These are phyloP conservation scores for Philopedon plagiatum DNA, from an alignment of 2,888 invertebrate species.

Conservation along the genomic window DNA sequence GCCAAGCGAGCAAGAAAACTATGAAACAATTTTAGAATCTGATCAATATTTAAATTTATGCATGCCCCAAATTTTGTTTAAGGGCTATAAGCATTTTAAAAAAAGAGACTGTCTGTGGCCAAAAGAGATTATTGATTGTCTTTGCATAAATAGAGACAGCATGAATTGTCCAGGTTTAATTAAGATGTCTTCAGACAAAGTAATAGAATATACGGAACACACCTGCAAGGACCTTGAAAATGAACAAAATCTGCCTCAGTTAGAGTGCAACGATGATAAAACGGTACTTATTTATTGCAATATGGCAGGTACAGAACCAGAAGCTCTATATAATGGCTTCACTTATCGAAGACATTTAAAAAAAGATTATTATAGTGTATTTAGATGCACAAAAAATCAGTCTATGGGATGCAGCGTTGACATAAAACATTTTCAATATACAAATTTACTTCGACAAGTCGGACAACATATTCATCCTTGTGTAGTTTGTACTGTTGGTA, in stretches of 20 bases:
- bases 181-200: background rate
- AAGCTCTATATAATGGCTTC: background rate
- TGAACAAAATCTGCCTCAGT: background rate
- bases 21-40: background rate
- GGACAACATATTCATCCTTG: background rate
- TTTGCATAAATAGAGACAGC: background rate
- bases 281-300: background rate
- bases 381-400: background rate
- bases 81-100: background rate
- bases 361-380: background rate
- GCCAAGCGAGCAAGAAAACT: background rate
- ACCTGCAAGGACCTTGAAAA: background rate
- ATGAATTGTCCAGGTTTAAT: background rate
- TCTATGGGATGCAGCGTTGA: background rate
- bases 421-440: background rate
- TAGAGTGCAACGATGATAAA: background rate
- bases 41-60: background rate
- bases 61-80: background rate
- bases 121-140: background rate
- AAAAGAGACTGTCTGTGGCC: background rate
- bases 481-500: background rate
- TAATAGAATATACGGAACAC: background rate
- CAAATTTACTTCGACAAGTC: background rate
- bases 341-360: background rate
- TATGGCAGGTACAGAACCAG: background rate